A percentile compares a stretch with the other conserved stretches of the same genome.
Conservation (phyloP, 2,797 vertebrate species). For the Hippocampus kuda region DNA sequence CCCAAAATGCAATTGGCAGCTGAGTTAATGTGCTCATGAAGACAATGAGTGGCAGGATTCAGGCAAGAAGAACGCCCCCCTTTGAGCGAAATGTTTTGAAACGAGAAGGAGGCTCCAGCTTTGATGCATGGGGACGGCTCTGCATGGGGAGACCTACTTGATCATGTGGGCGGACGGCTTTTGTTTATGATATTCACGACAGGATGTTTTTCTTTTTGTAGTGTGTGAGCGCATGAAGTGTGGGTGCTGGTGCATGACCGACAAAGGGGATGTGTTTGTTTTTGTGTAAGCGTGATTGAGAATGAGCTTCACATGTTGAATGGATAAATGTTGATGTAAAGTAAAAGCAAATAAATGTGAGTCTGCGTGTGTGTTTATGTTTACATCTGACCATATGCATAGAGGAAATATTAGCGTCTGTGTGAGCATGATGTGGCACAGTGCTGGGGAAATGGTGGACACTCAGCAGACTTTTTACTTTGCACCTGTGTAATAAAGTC, state of each 20-base stretch:
- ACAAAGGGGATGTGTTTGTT: not conserved
- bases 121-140: slow-evolving; percentile 45
- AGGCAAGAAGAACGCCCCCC: slow-evolving; percentile 32
- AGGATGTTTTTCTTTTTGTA: slow-evolving; percentile 20
- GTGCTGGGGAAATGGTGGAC: too few relatives aligned
- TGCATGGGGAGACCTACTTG: slow-evolving; percentile 36
- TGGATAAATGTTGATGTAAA: not conserved
- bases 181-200: slow-evolving; percentile 26
- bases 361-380: not conserved
- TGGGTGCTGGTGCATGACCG: slow-evolving; percentile 6
- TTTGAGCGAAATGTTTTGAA: slow-evolving; percentile 52
- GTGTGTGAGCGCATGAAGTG: slow-evolving; percentile 7
- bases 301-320: not conserved
- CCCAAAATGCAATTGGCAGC: slow-evolving; percentile 48
- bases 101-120: slow-evolving; percentile 40
- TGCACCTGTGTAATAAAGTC: too few relatives aligned
- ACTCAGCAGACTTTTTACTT: too few relatives aligned
- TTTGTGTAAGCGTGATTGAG: not conserved
- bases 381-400: not conserved
- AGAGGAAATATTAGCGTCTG: not conserved
- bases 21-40: slow-evolving; percentile 58
- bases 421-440: too few relatives aligned
- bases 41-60: slow-evolving; percentile 41
- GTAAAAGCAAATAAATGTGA: not conserved
- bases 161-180: slow-evolving; percentile 40